phyloP scores from a whole-genome alignment of 2,888 invertebrate genomes.

The Caenorhabditis virilis region DNA sequence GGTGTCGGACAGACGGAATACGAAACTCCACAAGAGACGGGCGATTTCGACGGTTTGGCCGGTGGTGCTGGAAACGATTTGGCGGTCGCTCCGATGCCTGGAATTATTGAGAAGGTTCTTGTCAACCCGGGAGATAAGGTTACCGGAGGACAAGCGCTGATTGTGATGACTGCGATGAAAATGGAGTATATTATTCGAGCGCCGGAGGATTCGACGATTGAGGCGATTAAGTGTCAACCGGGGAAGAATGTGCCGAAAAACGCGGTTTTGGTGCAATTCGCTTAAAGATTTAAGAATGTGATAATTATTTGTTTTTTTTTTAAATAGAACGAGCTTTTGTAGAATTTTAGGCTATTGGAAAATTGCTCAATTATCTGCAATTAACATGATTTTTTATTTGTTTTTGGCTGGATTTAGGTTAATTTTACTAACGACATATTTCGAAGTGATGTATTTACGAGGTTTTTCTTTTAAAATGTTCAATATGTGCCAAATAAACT shows the following conservation, averaged over 20 bases:
- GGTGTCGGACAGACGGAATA: conserved; percentile 52
- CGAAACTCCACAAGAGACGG: conserved; percentile 14
- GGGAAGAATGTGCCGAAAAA: conserved; percentile 64
- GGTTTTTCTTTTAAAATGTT: no score
- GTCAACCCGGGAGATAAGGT: conserved; percentile 79
- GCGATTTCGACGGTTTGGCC: conserved; percentile 17
- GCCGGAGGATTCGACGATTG: conserved; percentile 55
- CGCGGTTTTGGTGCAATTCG: conserved; percentile 57
- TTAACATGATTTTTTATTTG: no score
- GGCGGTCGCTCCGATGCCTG: conserved; percentile 87
- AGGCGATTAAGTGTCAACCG: conserved; percentile 53
- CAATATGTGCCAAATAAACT: no score
- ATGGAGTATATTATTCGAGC: conserved; percentile 91
- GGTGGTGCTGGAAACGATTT: conserved; percentile 31
- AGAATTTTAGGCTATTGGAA: no score
- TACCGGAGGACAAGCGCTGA: conserved; percentile 80
- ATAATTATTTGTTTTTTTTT: no score
- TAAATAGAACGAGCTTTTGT: no score
- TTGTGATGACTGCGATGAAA: conserved; percentile 98
- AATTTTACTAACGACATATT: no score
- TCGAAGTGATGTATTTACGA: no score
- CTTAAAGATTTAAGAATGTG: no score
- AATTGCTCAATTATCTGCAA: no score
- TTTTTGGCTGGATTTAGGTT: no score
- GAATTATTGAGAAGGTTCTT: conserved; percentile 86